phyloP scores from a whole-genome alignment of 1,140 invertebrate genomes.

The Lethrus apterus region DNA sequence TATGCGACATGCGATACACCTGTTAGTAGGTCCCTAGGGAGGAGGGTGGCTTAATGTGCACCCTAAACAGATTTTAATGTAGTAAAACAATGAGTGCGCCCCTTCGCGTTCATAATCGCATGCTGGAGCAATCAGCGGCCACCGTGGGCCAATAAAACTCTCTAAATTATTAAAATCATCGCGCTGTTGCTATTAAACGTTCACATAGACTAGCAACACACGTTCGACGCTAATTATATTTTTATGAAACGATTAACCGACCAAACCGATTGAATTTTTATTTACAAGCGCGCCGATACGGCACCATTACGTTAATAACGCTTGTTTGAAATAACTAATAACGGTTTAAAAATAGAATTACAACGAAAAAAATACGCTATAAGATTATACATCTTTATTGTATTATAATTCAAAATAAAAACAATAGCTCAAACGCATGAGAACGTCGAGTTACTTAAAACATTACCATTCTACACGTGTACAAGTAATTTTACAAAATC shows the following conservation, averaged over 20 bases:
- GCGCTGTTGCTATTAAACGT: too few species aligned
- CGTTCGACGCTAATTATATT: too few species aligned
- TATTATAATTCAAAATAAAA: constrained; percentile 9
- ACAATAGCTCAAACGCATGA: constrained; percentile 1
- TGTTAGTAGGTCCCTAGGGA: constrained; percentile 36
- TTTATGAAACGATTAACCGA: too few species aligned
- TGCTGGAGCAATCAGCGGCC: constrained; percentile 10
- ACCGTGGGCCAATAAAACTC: constrained; percentile 14
- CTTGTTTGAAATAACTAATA: too few species aligned
- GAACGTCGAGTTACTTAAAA: background rate
- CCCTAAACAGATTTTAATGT: constrained; percentile 40
- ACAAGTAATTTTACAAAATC: constrained; percentile 13
- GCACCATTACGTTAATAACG: too few species aligned
- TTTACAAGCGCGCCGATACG: too few species aligned
- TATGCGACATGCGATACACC: constrained; percentile 36
- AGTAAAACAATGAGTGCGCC: constrained; percentile 30
- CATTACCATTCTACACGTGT: constrained; percentile 11
- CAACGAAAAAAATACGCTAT: too few species aligned
- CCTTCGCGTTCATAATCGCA: constrained; percentile 13
- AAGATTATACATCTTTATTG: too few species aligned
- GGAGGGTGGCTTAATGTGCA: constrained; percentile 28
- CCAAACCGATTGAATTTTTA: too few species aligned
- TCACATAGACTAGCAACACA: too few species aligned
- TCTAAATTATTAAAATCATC: constrained; percentile 14
- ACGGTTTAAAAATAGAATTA: too few species aligned